phyloP scores from a whole-genome alignment of 2,797 vertebrate genomes.

The Moxostoma hubbsi region DNA sequence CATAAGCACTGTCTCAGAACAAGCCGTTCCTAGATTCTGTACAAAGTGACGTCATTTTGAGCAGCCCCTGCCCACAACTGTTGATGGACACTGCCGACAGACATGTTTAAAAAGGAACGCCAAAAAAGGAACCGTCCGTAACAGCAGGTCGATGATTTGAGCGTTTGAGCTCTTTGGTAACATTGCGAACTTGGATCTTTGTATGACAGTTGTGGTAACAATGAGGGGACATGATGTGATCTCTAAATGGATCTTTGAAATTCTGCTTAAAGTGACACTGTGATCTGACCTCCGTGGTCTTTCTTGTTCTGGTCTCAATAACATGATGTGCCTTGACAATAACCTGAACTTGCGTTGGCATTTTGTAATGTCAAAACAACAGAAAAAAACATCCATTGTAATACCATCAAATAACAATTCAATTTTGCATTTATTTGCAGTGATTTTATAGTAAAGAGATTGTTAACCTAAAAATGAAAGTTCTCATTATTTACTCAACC shows the following conservation, averaged over 20 bases:
- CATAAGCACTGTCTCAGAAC: no score
- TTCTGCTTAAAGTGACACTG: conserved; percentile 52
- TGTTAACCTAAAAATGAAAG: no score
- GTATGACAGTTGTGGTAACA: background rate
- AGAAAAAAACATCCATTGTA: conserved; percentile 34
- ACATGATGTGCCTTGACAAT: conserved; percentile 61
- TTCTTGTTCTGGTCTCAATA: conserved; percentile 55
- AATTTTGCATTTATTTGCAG: background rate
- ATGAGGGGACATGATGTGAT: conserved; percentile 4
- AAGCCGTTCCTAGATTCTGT: no score
- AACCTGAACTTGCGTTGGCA: conserved; percentile 36
- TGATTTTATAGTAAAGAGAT: no score
- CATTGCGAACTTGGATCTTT: background rate
- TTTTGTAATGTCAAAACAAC: conserved; percentile 52
- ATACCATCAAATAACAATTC: conserved; percentile 56
- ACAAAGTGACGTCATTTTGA: no score
- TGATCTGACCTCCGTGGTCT: conserved; percentile 43
- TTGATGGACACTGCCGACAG: no score
- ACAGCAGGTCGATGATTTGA: conserved; percentile 22
- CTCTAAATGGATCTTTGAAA: conserved; percentile 23
- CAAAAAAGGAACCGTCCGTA: conserved; percentile 38
- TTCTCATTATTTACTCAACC: no score
- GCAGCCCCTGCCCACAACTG: no score
- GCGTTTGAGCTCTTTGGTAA: background rate
- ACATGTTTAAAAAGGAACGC: no score